A percentile compares a stretch with the other conserved stretches of the same genome.
Evolutionary conservation across 2,888 invertebrate genomes (phyloP).

Genomic region (Byasa hedistus): DNA sequence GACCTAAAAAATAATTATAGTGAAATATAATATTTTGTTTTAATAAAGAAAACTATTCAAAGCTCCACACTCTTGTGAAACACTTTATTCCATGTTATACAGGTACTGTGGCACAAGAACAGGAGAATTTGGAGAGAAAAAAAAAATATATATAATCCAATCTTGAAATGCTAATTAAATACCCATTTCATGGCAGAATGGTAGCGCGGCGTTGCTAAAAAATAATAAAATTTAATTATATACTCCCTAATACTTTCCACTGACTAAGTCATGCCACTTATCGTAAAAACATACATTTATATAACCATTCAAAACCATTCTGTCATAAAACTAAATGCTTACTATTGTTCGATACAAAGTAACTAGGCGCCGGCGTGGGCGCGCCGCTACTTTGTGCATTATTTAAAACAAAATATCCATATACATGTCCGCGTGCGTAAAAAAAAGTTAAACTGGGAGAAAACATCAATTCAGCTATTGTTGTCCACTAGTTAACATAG

Average conservation of each 20-base stretch:
- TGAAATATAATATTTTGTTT: constrained; percentile 35
- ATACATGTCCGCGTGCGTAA: constrained; percentile 28
- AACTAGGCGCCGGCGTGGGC: constrained; percentile 20
- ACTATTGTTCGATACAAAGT: constrained; percentile 41
- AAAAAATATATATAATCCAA: no score
- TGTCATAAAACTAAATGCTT: constrained; percentile 69
- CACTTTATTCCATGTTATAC: constrained; percentile 51
- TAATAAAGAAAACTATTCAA: constrained; percentile 47
- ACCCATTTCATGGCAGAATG: constrained; percentile 57
- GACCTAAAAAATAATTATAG: constrained; percentile 56
- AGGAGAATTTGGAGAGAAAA: constrained; percentile 49
- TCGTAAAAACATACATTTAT: constrained; percentile 36
- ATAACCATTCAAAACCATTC: constrained; percentile 43
- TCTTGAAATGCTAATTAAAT: constrained; percentile 49
- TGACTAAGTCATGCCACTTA: constrained; percentile 45
- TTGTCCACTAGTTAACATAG: no score
- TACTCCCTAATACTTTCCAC: constrained; percentile 43
- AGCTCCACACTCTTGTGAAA: constrained; percentile 62
- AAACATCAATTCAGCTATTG: background rate
- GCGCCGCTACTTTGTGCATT: constrained; percentile 28
- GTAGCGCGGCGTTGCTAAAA: constrained; percentile 43
- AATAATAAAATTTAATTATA: constrained; percentile 30
- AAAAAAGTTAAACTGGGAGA: constrained; percentile 39
- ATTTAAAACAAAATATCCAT: constrained; percentile 3
- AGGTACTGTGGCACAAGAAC: constrained; percentile 61